phyloP scores from a whole-genome alignment of 2,888 invertebrate genomes.

The Epinotia demarniana region DNA sequence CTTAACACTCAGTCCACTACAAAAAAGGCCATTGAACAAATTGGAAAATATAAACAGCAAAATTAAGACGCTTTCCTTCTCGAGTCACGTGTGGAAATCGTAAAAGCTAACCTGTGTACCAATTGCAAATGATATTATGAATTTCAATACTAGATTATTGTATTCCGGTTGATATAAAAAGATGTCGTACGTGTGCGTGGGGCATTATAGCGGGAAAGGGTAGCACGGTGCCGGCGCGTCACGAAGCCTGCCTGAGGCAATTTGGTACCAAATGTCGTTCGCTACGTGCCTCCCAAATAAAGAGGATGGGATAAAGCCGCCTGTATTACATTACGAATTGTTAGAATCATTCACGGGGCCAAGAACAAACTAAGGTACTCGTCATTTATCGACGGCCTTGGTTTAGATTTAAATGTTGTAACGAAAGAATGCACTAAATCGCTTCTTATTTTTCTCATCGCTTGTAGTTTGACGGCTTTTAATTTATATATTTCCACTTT shows the following conservation, averaged over 20 bases:
- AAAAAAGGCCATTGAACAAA: background rate
- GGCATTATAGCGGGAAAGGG: slow-evolving; percentile 75
- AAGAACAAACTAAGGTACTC: slow-evolving; percentile 25
- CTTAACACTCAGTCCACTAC: background rate
- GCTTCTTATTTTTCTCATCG: background rate
- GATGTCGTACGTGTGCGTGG: slow-evolving; percentile 71
- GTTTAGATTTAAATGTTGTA: background rate
- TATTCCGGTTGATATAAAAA: slow-evolving; percentile 64
- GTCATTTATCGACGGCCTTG: background rate
- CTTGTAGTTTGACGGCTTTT: background rate
- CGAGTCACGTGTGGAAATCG: slow-evolving; percentile 27
- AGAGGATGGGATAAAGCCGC: slow-evolving; percentile 76
- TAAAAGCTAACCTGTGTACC: slow-evolving; percentile 41
- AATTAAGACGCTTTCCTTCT: slow-evolving; percentile 1
- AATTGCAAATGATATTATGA: slow-evolving; percentile 54
- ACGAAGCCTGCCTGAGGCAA: slow-evolving; percentile 81
- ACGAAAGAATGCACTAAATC: background rate
- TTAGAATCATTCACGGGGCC: slow-evolving; percentile 48
- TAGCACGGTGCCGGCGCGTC: slow-evolving; percentile 69
- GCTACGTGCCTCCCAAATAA: slow-evolving; percentile 82
- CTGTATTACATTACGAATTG: slow-evolving; percentile 71
- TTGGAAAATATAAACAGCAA: slow-evolving; percentile 3
- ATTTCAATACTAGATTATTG: slow-evolving; percentile 67
- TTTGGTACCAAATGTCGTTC: slow-evolving; percentile 83
- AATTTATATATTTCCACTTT: no score